phyloP scores from a whole-genome alignment of 2,797 vertebrate species.

The Trachurus trachurus region DNA sequence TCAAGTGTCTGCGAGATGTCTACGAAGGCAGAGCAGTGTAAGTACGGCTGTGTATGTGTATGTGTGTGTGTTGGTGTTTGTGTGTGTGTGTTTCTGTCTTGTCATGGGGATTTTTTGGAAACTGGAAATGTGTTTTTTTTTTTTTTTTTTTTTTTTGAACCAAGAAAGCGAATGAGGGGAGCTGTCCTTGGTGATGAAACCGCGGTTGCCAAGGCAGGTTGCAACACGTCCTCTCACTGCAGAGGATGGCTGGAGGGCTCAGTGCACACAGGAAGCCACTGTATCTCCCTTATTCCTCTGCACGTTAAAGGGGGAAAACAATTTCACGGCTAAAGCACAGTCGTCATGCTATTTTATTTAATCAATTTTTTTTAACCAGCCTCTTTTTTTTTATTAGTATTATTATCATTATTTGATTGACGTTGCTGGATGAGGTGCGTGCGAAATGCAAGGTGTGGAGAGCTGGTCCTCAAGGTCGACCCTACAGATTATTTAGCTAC shows the following conservation, averaged over 20 bases:
- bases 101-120: constrained; percentile 32
- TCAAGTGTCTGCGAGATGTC: constrained; percentile 90
- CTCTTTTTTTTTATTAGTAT: too few relatives aligned
- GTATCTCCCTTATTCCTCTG: constrained; percentile 30
- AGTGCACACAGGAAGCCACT: constrained; percentile 35
- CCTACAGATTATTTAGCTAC: constrained; percentile 56
- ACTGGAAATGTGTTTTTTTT: constrained; percentile 46
- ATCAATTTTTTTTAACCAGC: neutral
- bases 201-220: constrained; percentile 87
- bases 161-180: constrained; percentile 72
- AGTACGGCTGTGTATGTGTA: constrained; percentile 80
- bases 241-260: constrained; percentile 77
- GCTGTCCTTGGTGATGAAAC: constrained; percentile 88
- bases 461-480: constrained; percentile 84
- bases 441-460: constrained; percentile 36
- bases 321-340: neutral
- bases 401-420: constrained; percentile 60
- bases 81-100: constrained; percentile 24
- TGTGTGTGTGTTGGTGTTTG: constrained; percentile 6
- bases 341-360: constrained; percentile 2
- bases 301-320: constrained; percentile 6
- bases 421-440: constrained; percentile 49
- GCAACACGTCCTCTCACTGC: constrained; percentile 88
- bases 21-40: constrained; percentile 98
- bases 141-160: constrained; percentile 47